Evolutionary conservation across 2,113 vertebrate species (phyloP).

Genomic region (Nothobranchius furzeri): DNA sequence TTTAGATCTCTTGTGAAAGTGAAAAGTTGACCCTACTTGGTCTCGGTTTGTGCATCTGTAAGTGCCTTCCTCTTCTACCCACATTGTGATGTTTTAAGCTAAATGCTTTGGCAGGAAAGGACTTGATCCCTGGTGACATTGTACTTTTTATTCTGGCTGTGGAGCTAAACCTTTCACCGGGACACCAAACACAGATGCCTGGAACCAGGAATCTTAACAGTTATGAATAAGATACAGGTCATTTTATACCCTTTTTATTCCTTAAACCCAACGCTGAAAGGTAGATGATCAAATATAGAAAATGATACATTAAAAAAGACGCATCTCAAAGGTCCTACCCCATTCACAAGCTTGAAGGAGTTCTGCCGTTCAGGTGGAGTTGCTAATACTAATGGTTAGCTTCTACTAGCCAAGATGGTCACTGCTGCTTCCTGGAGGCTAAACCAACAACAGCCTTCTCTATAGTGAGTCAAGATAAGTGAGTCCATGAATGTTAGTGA

Average conservation of each 20-base stretch:
- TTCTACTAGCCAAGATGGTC: no score
- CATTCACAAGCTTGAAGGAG: no score
- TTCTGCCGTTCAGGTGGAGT: no score
- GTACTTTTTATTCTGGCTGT: neutral
- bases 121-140: neutral
- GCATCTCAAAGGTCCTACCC: no score
- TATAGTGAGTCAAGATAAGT: no score
- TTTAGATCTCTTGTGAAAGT: neutral
- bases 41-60: neutral
- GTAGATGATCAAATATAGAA: no score
- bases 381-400: no score
- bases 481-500: no score
- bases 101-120: neutral
- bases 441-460: no score
- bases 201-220: neutral
- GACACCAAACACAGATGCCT: neutral
- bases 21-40: neutral
- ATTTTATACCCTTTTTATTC: neutral
- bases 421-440: no score
- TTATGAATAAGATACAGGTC: neutral
- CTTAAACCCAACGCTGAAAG: no score
- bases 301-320: no score
- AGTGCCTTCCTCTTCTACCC: neutral
- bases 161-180: neutral
- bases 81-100: neutral